Percentiles rank a stretch among this genome's conserved stretches.
phyloP scores from a whole-genome alignment of 2,797 vertebrate genomes.

The Pseudopleuronectes americanus region DNA sequence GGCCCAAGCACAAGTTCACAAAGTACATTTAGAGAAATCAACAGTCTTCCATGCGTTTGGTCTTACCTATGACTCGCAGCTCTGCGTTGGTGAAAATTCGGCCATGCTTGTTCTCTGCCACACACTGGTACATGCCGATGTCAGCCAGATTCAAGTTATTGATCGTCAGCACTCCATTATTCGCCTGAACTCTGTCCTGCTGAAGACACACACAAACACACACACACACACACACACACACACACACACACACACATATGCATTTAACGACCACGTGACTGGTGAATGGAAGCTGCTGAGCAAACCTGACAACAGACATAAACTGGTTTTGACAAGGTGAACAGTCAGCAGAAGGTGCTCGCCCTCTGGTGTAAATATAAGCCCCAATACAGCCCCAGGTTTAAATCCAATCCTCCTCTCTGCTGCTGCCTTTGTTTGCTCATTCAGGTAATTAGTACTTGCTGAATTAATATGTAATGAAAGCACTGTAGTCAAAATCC shows the following conservation, averaged over 20 bases:
- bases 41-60: background rate
- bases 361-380: conserved; percentile 8
- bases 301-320: conserved; percentile 28
- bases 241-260: conserved; percentile 9
- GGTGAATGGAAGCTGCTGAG: conserved; percentile 11
- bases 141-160: conserved; percentile 87
- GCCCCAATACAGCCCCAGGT: background rate
- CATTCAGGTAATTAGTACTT: background rate
- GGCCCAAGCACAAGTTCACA: background rate
- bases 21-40: background rate
- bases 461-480: background rate
- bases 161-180: conserved; percentile 91
- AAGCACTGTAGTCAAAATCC: conserved; percentile 2
- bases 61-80: conserved; percentile 90
- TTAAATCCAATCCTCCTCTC: conserved; percentile 7
- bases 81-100: conserved; percentile 90
- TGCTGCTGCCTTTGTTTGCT: background rate
- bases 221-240: conserved; percentile 15
- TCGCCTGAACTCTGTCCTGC: conserved; percentile 91
- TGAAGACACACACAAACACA: conserved; percentile 48
- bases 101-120: conserved; percentile 93
- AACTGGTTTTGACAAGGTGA: conserved; percentile 40
- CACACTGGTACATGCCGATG: conserved; percentile 95
- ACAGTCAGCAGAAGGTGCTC: conserved; percentile 35
- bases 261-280: conserved; percentile 19